Conservation (phyloP, 2,113 vertebrate genomes). For the Speoplatyrhinus poulsoni region DNA sequence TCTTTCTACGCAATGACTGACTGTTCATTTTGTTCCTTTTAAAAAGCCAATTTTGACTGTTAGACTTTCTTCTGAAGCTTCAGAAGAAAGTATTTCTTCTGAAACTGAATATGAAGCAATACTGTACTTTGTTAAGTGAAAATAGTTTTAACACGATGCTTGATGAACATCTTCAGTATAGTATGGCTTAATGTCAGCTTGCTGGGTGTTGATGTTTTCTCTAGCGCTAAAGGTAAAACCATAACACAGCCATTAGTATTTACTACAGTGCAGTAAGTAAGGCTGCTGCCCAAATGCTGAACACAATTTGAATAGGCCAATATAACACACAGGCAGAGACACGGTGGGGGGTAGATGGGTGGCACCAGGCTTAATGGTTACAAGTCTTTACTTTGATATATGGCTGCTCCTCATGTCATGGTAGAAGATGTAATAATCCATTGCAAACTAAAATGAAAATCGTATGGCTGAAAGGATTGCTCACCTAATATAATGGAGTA, state of each 20-base stretch:
- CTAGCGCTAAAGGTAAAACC: background rate
- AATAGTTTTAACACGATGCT: background rate
- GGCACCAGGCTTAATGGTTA: constrained; percentile 46
- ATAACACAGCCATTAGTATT: constrained; percentile 5
- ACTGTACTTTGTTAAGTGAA: no score
- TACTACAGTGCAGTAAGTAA: constrained; percentile 43
- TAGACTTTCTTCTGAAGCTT: no score
- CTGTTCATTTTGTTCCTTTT: no score
- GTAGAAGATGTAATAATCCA: constrained; percentile 45
- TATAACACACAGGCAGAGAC: constrained; percentile 14
- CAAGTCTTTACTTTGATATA: constrained; percentile 70
- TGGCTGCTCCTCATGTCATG: constrained; percentile 52
- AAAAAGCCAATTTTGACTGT: no score
- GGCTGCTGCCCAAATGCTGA: constrained; percentile 32
- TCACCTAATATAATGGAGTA: constrained; percentile 28
- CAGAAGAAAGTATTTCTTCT: no score
- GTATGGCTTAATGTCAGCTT: constrained; percentile 38
- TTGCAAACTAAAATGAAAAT: constrained; percentile 60
- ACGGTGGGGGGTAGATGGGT: constrained; percentile 16
- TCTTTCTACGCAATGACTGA: no score
- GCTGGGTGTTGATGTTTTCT: constrained; percentile 26
- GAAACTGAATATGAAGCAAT: no score
- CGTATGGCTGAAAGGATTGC: constrained; percentile 55
- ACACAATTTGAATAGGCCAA: constrained; percentile 21
- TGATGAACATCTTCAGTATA: background rate